Evolutionary conservation across 2,888 invertebrate species (phyloP).

Genomic region (Sclerodermus sp.): DNA sequence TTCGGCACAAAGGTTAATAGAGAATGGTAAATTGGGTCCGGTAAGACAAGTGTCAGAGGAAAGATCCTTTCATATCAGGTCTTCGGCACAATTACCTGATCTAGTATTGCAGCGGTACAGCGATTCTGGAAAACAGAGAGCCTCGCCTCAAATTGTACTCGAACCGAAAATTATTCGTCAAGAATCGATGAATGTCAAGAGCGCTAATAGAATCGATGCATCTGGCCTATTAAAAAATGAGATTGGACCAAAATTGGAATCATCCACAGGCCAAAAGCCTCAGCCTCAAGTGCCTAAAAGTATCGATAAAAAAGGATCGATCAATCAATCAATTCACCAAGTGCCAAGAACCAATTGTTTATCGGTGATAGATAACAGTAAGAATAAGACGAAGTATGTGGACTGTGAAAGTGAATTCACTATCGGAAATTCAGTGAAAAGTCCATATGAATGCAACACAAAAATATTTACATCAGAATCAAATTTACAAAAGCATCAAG

Average conservation of each 20-base stretch:
- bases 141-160: conserved; percentile 50
- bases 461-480: conserved; percentile 38
- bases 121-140: conserved; percentile 48
- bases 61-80: conserved; percentile 30
- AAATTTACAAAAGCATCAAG: conserved; percentile 46
- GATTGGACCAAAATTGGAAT: conserved; percentile 30
- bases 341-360: conserved; percentile 34
- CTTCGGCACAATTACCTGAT: conserved; percentile 46
- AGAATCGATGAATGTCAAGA: conserved; percentile 47
- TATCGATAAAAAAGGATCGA: conserved; percentile 20
- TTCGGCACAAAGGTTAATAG: conserved; percentile 58
- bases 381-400: conserved; percentile 25
- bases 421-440: conserved; percentile 42
- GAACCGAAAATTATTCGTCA: conserved; percentile 48
- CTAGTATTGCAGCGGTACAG: conserved; percentile 46
- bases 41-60: conserved; percentile 47
- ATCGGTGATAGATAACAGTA: conserved; percentile 24
- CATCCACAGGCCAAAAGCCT: conserved; percentile 47
- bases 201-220: conserved; percentile 35
- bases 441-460: conserved; percentile 42
- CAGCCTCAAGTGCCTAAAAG: conserved; percentile 46
- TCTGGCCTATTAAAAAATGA: conserved; percentile 37
- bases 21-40: conserved; percentile 56
- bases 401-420: conserved; percentile 27
- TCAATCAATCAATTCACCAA: conserved; percentile 13